phyloP scores from a whole-genome alignment of 2,888 invertebrate species.

The Eledona agricola region DNA sequence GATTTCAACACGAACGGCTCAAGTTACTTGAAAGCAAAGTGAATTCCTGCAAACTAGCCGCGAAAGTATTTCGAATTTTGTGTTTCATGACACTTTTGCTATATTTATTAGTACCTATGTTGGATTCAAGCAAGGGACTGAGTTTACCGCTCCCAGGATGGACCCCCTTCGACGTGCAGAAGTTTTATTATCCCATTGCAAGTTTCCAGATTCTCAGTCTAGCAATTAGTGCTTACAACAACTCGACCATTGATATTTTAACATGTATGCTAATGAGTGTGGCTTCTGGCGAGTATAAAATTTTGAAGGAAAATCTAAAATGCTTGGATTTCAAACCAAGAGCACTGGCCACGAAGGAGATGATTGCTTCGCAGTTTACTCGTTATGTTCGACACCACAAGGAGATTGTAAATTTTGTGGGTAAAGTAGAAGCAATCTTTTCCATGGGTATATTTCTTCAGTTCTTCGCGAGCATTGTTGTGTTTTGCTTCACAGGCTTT shows the following conservation, averaged over 20 bases:
- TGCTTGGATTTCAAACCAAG: slow-evolving; percentile 28
- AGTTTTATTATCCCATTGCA: slow-evolving; percentile 37
- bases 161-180: slow-evolving; percentile 39
- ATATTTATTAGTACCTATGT: slow-evolving; percentile 41
- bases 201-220: slow-evolving; percentile 40
- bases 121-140: slow-evolving; percentile 33
- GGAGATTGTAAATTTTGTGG: slow-evolving; percentile 40
- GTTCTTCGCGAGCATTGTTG: slow-evolving; percentile 43
- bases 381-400: slow-evolving; percentile 40
- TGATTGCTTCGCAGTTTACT: slow-evolving; percentile 18
- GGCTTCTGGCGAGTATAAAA: slow-evolving; percentile 42
- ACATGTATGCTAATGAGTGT: slow-evolving; percentile 40
- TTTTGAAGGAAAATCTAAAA: slow-evolving; percentile 43
- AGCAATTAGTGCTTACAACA: slow-evolving; percentile 42
- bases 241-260: slow-evolving; percentile 43
- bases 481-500: slow-evolving; percentile 46
- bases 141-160: slow-evolving; percentile 42
- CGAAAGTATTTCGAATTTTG: slow-evolving; percentile 36
- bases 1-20: slow-evolving; percentile 2
- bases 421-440: slow-evolving; percentile 42
- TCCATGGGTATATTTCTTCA: slow-evolving; percentile 44
- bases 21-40: slow-evolving; percentile 5
- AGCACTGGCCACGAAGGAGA: not conserved
- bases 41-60: slow-evolving; percentile 29
- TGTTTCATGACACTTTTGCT: slow-evolving; percentile 39